Percentiles rank a stretch among this genome's conserved stretches.
Evolutionary conservation across 1,140 invertebrate genomes (phyloP).

Genomic region (Latrodectus geometricus): DNA sequence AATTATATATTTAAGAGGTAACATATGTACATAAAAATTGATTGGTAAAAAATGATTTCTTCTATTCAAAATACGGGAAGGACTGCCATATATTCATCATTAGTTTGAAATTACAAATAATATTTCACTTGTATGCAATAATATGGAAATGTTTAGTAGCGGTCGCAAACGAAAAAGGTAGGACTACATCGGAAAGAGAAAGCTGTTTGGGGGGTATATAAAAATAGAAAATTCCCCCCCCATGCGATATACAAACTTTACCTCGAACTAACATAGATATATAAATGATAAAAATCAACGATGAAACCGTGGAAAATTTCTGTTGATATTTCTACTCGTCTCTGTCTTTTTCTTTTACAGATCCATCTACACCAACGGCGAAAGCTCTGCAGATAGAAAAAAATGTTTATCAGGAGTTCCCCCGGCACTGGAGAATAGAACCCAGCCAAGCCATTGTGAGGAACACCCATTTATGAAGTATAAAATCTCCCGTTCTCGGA

Average conservation of each 20-base stretch:
- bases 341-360: constrained; percentile 57
- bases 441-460: constrained; percentile 23
- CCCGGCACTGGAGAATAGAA: constrained; percentile 29
- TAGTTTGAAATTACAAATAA: no score
- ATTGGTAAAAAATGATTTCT: no score
- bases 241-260: constrained; percentile 41
- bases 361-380: constrained; percentile 23
- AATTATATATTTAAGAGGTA: no score
- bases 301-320: constrained; percentile 62
- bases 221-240: constrained; percentile 45
- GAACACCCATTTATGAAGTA: constrained; percentile 43
- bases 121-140: no score
- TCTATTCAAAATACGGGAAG: no score
- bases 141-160: no score
- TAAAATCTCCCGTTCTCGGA: constrained; percentile 49
- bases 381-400: background rate
- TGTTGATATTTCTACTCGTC: constrained; percentile 61
- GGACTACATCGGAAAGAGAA: background rate
- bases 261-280: constrained; percentile 58
- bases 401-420: background rate
- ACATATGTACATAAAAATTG: no score
- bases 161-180: no score
- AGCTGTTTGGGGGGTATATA: constrained; percentile 2
- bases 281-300: constrained; percentile 61
- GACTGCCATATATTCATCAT: no score